Evolutionary conservation across 2,797 vertebrate species (phyloP), one percentile per base, ranked within the genome.

Genomic region (Myripristis murdjan): DNA sequence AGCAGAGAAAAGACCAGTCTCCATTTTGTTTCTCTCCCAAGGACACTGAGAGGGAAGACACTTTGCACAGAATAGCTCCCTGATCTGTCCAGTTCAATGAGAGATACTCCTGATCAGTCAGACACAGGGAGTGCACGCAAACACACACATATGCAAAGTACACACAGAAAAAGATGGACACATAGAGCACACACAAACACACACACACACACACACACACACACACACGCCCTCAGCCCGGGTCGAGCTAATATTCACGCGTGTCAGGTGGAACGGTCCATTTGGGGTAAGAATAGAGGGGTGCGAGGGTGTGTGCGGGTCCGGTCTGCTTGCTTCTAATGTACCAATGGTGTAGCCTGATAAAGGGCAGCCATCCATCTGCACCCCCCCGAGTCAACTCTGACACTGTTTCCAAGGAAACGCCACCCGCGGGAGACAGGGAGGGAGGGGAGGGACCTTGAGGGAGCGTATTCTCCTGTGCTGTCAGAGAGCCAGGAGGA

Each of bases 391-490:
- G 85, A 92, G 93, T 95, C 94, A 95, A 95, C 94, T 93, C 93
- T 95, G 93, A 95, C 93, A 94, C 91, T 88, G 93, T 95, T 94
- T 90, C 94, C 95, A 94, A 87, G 93, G 95, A 94, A 94, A 95
- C 94, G 64, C 84, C 92, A 93, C 93, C 92, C 90, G 77, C 81
- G 80, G 92, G 92, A 94, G 91, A 79, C 77, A 63, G 84, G 74
- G 63, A 79, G 81, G 85, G 84, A 84, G 85, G 44, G 86, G 86
- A 84, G 85, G 85, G 90, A 93, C 93, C 93, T 94, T 92, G 91
- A 92, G 92, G 93, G 91, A 88, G 85, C 81, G 72, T 90, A 89
- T 93, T 93, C 91, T 93, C 91, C 91, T 84, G 89, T 76, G 86
- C 85, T 89, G 90, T 92, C 92, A 90, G 91, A 88, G 71, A 66